Conservation (phyloP, 2,888 invertebrate species). For the Macrophya alboannulata region DNA sequence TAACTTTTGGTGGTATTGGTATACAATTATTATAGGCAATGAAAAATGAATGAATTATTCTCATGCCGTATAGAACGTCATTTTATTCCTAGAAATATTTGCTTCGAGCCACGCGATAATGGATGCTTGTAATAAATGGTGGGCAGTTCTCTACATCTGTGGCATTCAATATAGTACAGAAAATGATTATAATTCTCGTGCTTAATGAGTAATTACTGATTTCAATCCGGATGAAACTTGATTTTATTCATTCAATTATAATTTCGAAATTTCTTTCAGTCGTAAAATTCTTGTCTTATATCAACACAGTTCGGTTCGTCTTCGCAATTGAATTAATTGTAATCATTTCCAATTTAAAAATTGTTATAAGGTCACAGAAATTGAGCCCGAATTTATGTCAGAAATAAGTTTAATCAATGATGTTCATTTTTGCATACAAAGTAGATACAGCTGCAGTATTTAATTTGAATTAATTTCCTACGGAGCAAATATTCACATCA, state of each 20-base stretch:
- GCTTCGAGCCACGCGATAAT: background rate
- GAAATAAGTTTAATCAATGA: background rate
- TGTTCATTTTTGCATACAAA: background rate
- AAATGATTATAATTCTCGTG: slow-evolving; percentile 9
- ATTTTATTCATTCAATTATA: background rate
- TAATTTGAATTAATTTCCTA: background rate
- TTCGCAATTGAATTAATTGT: background rate
- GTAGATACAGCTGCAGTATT: background rate
- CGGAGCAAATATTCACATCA: background rate
- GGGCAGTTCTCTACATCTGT: background rate
- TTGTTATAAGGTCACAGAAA: background rate
- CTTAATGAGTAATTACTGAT: background rate
- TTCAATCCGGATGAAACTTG: background rate
- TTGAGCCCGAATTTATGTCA: background rate
- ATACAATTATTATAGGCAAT: background rate
- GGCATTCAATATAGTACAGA: background rate
- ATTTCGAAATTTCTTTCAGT: background rate
- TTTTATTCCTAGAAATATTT: background rate
- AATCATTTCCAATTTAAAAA: background rate
- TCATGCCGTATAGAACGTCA: background rate
- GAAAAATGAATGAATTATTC: background rate
- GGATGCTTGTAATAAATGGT: background rate
- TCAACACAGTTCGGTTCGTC: background rate
- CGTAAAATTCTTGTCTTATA: background rate
- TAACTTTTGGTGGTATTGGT: background rate